Percentiles rank a stretch among this genome's conserved stretches.
These are phyloP conservation scores for Fregata magnificens DNA, from an alignment of 2,113 vertebrate genomes.

Conservation along the genomic window DNA sequence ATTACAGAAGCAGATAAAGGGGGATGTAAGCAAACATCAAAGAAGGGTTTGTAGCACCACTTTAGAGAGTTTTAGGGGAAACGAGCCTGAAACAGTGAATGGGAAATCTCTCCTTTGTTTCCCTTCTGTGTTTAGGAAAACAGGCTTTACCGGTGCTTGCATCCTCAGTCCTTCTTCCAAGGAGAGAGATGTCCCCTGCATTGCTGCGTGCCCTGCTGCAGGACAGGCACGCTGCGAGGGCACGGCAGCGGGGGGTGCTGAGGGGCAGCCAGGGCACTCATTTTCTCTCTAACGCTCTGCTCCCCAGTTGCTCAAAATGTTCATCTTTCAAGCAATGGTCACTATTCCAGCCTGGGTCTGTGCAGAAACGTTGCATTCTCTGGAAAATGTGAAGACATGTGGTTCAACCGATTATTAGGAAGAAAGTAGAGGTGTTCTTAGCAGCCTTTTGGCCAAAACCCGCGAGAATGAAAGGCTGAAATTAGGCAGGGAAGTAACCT, in stretches of 20 bases:
- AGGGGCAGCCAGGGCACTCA: fast-evolving
- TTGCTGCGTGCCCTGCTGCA: neutral
- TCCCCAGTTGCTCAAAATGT: neutral
- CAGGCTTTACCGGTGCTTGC: neutral
- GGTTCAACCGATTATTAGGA: neutral
- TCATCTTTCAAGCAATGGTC: neutral
- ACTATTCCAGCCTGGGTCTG: neutral
- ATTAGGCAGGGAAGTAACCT: neutral
- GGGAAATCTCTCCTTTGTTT: constrained; percentile 20
- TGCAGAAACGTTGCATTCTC: neutral
- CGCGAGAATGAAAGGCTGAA: neutral
- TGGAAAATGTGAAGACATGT: neutral
- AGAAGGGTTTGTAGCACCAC: neutral
- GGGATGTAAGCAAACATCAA: constrained; percentile 23
- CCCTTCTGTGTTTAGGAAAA: neutral
- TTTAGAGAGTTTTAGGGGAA: neutral
- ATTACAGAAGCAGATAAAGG: neutral
- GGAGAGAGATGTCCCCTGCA: neutral
- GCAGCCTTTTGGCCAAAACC: neutral
- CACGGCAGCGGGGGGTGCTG: neutral
- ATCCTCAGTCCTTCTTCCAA: neutral
- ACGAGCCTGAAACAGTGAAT: neutral
- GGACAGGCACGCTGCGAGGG: neutral
- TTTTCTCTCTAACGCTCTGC: neutral
- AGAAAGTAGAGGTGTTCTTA: neutral